A percentile compares a stretch with the other conserved stretches of the same genome.
Evolutionary conservation across 2,888 invertebrate species (phyloP).

Genomic region (Spialia ferax): DNA sequence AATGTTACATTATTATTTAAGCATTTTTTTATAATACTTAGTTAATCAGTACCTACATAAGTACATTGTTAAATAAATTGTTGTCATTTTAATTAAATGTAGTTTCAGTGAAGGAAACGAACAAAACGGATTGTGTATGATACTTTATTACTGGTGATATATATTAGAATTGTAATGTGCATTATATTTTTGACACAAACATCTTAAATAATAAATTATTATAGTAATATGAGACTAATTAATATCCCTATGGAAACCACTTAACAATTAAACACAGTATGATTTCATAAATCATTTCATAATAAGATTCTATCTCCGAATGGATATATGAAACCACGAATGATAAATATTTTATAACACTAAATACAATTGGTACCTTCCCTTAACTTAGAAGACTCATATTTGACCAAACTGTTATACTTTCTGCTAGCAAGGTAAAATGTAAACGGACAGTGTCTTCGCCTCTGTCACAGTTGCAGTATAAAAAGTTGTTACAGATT

Average conservation of each 20-base stretch:
- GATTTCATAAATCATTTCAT: neutral
- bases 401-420: too few relatives aligned
- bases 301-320: neutral
- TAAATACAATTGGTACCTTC: too few relatives aligned
- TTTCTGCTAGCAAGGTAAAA: too few relatives aligned
- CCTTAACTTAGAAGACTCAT: too few relatives aligned
- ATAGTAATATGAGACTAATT: slow-evolving; percentile 28
- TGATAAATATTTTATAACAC: neutral
- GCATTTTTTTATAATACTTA: slow-evolving; percentile 2
- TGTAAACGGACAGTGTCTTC: too few relatives aligned
- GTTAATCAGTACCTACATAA: neutral
- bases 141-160: slow-evolving; percentile 42
- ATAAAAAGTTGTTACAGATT: too few relatives aligned
- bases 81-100: slow-evolving; percentile 65
- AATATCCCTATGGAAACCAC: slow-evolving; percentile 19
- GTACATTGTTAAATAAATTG: slow-evolving; percentile 69
- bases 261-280: neutral
- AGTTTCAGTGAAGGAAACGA: slow-evolving; percentile 49
- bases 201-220: slow-evolving; percentile 39
- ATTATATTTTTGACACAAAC: slow-evolving; percentile 39
- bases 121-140: slow-evolving; percentile 43
- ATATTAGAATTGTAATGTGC: slow-evolving; percentile 33
- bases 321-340: neutral
- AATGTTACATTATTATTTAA: slow-evolving; percentile 1
- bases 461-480: too few relatives aligned